phyloP scores from a whole-genome alignment of 2,888 invertebrate species.

The Troides helena region DNA sequence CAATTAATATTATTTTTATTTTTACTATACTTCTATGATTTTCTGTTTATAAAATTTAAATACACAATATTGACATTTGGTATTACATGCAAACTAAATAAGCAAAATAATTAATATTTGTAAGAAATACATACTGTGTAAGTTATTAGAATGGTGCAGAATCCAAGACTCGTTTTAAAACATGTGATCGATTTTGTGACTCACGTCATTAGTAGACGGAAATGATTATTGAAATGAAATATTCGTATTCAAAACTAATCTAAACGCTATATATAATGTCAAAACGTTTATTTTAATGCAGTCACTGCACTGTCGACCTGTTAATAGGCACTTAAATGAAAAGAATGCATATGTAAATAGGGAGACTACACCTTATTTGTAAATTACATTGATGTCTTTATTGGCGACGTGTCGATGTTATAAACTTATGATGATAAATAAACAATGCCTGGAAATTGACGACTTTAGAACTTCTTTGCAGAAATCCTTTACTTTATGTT shows the following conservation, averaged over 20 bases:
- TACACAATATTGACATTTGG: constrained; percentile 1
- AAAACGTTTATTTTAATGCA: not conserved
- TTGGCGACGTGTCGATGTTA: constrained; percentile 78
- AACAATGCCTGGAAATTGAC: constrained; percentile 53
- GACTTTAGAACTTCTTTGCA: constrained; percentile 32
- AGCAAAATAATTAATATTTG: not conserved
- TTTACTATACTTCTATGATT: not conserved
- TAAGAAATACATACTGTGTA: not conserved
- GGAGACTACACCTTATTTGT: constrained; percentile 68
- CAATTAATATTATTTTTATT: constrained; percentile 8
- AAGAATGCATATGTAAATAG: constrained; percentile 69
- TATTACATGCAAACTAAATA: not conserved
- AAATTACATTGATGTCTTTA: constrained; percentile 66
- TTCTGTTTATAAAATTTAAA: not conserved
- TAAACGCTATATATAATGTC: not conserved
- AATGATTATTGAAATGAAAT: not conserved
- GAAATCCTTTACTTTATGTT: not conserved
- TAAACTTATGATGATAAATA: constrained; percentile 73
- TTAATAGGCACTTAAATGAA: constrained; percentile 44
- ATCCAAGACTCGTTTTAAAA: not conserved
- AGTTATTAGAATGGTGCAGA: constrained; percentile 1
- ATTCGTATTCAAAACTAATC: not conserved
- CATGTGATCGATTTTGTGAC: not conserved
- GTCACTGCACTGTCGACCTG: not conserved
- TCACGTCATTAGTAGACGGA: not conserved